Conservation (phyloP, 2,888 invertebrate genomes). For the Noctua comes region DNA sequence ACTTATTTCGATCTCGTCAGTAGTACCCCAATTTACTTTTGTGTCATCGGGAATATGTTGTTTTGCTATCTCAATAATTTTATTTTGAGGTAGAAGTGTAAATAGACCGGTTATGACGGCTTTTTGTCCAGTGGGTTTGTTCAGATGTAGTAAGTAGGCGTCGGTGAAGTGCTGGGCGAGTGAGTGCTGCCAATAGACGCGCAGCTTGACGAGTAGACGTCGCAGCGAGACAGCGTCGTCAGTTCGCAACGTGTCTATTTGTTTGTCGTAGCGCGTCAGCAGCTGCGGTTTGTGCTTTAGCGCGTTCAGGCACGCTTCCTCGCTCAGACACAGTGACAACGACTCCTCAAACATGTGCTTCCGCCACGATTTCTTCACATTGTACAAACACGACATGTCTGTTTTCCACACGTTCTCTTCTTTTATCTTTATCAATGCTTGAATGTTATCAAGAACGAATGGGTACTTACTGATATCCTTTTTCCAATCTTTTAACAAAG, state of each 20-base stretch:
- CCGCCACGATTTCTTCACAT: conserved; percentile 77
- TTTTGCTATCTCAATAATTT: conserved; percentile 71
- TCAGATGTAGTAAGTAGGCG: conserved; percentile 68
- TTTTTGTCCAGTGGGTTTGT: conserved; percentile 72
- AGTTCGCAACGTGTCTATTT: conserved; percentile 69
- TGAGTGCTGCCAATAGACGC: conserved; percentile 78
- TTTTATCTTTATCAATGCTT: conserved; percentile 71
- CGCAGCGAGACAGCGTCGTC: conserved; percentile 70
- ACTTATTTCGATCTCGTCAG: conserved; percentile 72
- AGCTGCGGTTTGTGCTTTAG: conserved; percentile 81
- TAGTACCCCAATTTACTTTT: conserved; percentile 79
- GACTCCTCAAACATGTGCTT: conserved; percentile 80
- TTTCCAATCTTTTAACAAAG: conserved; percentile 76
- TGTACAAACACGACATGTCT: conserved; percentile 72
- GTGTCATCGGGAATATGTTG: conserved; percentile 73
- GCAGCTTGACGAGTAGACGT: conserved; percentile 74
- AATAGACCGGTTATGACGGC: conserved; percentile 73
- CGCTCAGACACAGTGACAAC: conserved; percentile 70
- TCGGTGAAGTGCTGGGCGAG: conserved; percentile 74
- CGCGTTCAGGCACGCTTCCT: conserved; percentile 78
- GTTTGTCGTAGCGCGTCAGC: conserved; percentile 68
- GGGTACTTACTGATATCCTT: conserved; percentile 73
- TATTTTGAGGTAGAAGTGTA: conserved; percentile 70
- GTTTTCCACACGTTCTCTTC: conserved; percentile 67
- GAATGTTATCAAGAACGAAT: conserved; percentile 71